Evolutionary conservation across 2,888 invertebrate genomes (phyloP).

Genomic region (Herminia tarsipennalis): DNA sequence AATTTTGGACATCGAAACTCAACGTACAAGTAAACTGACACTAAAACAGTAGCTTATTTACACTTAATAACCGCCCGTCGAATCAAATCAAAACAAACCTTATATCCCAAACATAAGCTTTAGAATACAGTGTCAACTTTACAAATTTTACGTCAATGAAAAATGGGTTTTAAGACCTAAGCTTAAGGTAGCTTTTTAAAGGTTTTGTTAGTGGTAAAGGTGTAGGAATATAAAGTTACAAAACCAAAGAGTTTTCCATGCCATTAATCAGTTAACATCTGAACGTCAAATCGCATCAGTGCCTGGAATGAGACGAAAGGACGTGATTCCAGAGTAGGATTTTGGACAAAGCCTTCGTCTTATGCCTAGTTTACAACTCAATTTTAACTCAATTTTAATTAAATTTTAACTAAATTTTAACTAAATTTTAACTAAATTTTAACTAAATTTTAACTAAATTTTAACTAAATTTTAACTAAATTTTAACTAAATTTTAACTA

Average conservation of each 20-base stretch:
- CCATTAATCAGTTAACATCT: conserved; percentile 77
- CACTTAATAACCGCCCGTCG: conserved; percentile 50
- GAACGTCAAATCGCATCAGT: conserved; percentile 71
- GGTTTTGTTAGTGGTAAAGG: conserved; percentile 23
- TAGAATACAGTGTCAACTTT: conserved; percentile 23
- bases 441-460: too few species aligned
- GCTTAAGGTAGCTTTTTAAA: conserved; percentile 44
- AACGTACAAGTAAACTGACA: conserved; percentile 73
- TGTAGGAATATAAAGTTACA: conserved; percentile 70
- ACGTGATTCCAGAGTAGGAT: conserved; percentile 23
- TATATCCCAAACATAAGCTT: conserved; percentile 21
- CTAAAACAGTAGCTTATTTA: conserved; percentile 77
- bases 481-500: too few species aligned
- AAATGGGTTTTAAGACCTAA: conserved; percentile 14
- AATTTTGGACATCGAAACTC: conserved; percentile 75
- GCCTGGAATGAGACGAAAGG: conserved; percentile 58
- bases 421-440: too few species aligned
- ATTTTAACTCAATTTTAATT: too few species aligned
- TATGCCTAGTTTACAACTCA: too few species aligned
- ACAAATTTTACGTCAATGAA: not conserved
- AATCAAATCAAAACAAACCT: conserved; percentile 44
- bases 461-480: too few species aligned
- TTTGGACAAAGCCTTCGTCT: too few species aligned
- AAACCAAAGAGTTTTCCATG: conserved; percentile 76
- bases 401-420: too few species aligned